Percentiles rank a stretch among this genome's conserved stretches.
These are phyloP conservation scores for Calycopis cecrops DNA, from an alignment of 1,140 invertebrate genomes.

Conservation along the genomic window DNA sequence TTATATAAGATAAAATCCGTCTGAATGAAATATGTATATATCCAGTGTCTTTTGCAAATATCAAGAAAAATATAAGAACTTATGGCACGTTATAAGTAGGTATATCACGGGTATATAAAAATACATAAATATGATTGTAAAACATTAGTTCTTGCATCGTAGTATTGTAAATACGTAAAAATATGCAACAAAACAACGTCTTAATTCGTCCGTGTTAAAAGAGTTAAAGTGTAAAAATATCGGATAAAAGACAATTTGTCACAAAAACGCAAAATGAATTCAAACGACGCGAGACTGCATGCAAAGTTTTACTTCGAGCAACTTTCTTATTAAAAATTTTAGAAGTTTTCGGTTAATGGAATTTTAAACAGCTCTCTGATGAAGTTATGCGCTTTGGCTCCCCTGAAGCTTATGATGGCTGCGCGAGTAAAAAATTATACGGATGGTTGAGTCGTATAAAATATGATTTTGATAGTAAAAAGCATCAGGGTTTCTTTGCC, in stretches of 20 bases:
- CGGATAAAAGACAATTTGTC: slow-evolving; percentile 10
- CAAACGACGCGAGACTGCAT: slow-evolving; percentile 21
- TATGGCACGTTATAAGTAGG: no score
- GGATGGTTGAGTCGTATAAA: background rate
- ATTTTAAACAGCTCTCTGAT: slow-evolving; percentile 27
- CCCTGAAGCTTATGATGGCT: slow-evolving; percentile 19
- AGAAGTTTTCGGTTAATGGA: slow-evolving; percentile 28
- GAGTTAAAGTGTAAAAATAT: background rate
- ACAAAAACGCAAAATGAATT: slow-evolving; percentile 20
- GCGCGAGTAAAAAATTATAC: background rate
- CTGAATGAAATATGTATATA: no score
- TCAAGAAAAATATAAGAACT: no score
- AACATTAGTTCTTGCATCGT: no score
- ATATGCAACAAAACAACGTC: no score
- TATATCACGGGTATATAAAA: no score
- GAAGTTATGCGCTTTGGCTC: slow-evolving; percentile 28
- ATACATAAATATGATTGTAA: no score
- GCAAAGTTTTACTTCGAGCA: slow-evolving; percentile 22
- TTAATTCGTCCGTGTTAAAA: no score
- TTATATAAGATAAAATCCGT: no score
- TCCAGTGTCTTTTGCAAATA: no score
- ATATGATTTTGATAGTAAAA: background rate
- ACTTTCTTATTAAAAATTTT: slow-evolving; percentile 33
- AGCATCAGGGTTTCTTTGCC: no score
- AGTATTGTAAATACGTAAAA: no score